A percentile compares a stretch with the other conserved stretches of the same genome.
Conservation (phyloP, 2,797 vertebrate genomes). For the Cygnus olor region DNA sequence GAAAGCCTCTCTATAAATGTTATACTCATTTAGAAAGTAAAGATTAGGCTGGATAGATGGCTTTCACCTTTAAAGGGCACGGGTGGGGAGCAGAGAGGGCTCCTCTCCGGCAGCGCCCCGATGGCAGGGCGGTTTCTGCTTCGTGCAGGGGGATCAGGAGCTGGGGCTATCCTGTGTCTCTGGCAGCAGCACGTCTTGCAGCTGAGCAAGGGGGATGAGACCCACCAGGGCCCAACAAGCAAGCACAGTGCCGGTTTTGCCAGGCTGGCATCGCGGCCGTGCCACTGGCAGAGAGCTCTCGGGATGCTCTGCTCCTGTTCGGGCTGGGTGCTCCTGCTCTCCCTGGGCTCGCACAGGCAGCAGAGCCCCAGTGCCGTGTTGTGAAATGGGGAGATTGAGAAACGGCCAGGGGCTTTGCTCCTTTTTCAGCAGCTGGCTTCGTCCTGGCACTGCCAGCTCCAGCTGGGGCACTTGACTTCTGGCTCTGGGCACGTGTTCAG, state of each 20-base stretch:
- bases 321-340: neutral
- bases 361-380: accelerated
- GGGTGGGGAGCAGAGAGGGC: neutral
- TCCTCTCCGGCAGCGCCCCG: too few species aligned
- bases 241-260: too few species aligned
- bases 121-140: neutral
- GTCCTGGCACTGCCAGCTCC: neutral
- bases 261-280: too few species aligned
- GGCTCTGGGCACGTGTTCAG: neutral
- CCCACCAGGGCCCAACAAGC: too few species aligned
- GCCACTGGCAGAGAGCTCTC: too few species aligned
- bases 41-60: neutral
- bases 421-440: neutral
- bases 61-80: neutral
- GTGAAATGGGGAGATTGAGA: neutral
- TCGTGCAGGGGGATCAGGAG: neutral
- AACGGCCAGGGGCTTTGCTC: neutral
- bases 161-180: too few species aligned
- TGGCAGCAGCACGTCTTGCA: too few species aligned
- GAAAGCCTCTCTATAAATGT: neutral
- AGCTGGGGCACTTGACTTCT: neutral
- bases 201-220: too few species aligned
- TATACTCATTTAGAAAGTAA: neutral
- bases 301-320: too few species aligned
- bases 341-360: accelerated